Base-by-base conservation (phyloP, 2,888 invertebrate genomes). In the Calephelis perditalis region DNA sequence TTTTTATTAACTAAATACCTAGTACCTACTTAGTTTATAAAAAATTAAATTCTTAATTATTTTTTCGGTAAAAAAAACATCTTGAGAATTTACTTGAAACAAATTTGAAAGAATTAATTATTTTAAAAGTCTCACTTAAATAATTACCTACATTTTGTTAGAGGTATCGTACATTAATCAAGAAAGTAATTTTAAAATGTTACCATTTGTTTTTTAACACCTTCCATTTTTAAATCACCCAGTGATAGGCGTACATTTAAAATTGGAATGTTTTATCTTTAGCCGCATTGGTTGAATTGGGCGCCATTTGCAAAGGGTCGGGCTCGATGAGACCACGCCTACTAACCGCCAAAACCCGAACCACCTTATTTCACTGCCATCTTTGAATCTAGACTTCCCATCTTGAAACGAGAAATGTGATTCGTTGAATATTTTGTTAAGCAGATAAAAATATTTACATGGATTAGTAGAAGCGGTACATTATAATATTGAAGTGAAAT, bases 301-400 rank as follows among this genome's bases (percentile, higher is more conserved):
- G 77, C 89, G 89, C 89, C 89, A 90, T 90, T 89, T 88, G 86
- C 74, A 84, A 86, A 84, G 84, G 88, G 85, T 78, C 73, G 82
- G 74, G 69, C 78, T 67, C 65, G 63, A 62, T 67, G 67, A 67
- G 61, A 81, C 84, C 78, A 77, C 89, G 84, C 88, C 89, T 71
- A 77, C 78, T 63, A 69, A 69, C 73, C 74, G 70, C 78, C 76
- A 69, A 78, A 79, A 75, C 68, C 69, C 63, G 67, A 63, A 72
- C 79, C 81, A 78, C 83, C 82, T 78, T 71, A 69, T 67, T 67
- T 65, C 65, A 70, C 82, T 79, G 79, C 84, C 86, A 86, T 84
- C 76, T 82, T 85, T 76, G 70, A 75, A 76, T 74, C 58, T 58
- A 66, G 52, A 56, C 63, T 67, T 63, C 61, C 75, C 74, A 74